Percentiles rank a stretch among this genome's conserved stretches.
These are phyloP conservation scores for Nomia melanderi DNA, from an alignment of 1,140 invertebrate species.

Conservation along the genomic window DNA sequence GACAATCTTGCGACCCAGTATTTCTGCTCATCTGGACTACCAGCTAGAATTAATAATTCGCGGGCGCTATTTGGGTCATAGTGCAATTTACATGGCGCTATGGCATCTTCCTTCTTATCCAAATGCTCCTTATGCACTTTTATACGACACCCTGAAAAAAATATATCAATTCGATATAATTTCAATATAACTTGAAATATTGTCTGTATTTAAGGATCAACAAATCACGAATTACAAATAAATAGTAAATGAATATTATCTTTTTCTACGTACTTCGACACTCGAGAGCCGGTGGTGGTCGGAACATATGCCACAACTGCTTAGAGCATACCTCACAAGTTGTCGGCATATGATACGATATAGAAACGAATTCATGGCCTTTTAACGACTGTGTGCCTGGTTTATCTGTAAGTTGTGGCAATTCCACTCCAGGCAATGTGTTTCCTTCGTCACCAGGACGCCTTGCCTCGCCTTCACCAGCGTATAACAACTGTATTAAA, in stretches of 20 bases:
- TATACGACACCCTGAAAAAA: slow-evolving; percentile 92
- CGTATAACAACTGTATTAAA: slow-evolving; percentile 88
- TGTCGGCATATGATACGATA: slow-evolving; percentile 98
- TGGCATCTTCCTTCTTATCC: slow-evolving; percentile 89
- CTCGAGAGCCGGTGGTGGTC: slow-evolving; percentile 97
- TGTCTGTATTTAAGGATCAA: too few species aligned
- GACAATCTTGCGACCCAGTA: slow-evolving; percentile 94
- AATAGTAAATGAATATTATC: neutral
- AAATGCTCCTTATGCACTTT: slow-evolving; percentile 98
- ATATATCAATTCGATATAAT: slow-evolving; percentile 1
- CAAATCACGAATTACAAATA: neutral
- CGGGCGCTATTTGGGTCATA: slow-evolving; percentile 96
- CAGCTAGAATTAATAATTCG: slow-evolving; percentile 93
- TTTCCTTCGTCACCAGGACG: slow-evolving; percentile 88
- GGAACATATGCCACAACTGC: slow-evolving; percentile 97
- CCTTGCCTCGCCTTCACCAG: slow-evolving; percentile 95
- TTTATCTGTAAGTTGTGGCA: slow-evolving; percentile 84
- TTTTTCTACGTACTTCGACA: slow-evolving; percentile 89
- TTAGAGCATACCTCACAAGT: slow-evolving; percentile 98
- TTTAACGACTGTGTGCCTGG: slow-evolving; percentile 92
- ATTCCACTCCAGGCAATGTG: slow-evolving; percentile 75
- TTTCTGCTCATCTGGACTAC: slow-evolving; percentile 93
- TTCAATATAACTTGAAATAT: neutral
- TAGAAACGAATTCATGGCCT: slow-evolving; percentile 97
- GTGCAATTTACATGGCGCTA: slow-evolving; percentile 95